Percentiles rank a stretch among this genome's conserved stretches.
Evolutionary conservation across 2,113 vertebrate species (phyloP).

Genomic region (Hemibagrus wyckioides): DNA sequence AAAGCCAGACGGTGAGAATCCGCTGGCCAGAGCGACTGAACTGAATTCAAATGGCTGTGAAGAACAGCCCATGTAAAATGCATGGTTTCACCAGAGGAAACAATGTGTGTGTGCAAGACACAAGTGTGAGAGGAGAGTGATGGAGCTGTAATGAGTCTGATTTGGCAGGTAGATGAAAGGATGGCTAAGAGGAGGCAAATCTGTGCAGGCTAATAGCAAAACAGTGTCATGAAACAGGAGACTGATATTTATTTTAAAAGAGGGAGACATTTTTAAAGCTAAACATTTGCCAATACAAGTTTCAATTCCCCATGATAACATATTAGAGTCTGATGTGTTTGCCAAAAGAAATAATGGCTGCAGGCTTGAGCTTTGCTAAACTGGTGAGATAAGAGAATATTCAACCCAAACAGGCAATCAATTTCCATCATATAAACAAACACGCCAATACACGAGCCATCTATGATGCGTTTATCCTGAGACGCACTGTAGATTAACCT

Average conservation of each 20-base stretch:
- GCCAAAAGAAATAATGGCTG: not conserved
- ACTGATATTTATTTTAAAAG: not conserved
- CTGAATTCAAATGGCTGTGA: not conserved
- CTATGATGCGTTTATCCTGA: not conserved
- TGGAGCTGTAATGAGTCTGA: not conserved
- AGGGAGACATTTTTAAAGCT: not conserved
- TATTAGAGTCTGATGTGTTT: not conserved
- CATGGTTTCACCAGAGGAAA: not conserved
- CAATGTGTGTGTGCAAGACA: not conserved
- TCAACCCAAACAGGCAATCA: not conserved
- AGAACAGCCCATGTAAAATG: not conserved
- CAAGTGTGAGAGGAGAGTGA: not conserved
- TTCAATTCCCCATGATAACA: not conserved
- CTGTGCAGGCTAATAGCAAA: not conserved
- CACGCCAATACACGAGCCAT: not conserved
- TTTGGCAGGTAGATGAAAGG: not conserved
- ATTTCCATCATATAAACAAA: not conserved
- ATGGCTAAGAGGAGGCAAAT: not conserved
- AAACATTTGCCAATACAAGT: not conserved
- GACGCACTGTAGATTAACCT: not conserved
- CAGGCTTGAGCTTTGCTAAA: not conserved
- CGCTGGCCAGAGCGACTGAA: not conserved
- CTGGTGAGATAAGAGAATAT: not conserved
- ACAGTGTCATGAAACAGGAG: not conserved
- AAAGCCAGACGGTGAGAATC: not conserved